Percentiles rank a stretch among this genome's conserved stretches.
phyloP scores from a whole-genome alignment of 2,888 invertebrate genomes.

The Troilus luridus region DNA sequence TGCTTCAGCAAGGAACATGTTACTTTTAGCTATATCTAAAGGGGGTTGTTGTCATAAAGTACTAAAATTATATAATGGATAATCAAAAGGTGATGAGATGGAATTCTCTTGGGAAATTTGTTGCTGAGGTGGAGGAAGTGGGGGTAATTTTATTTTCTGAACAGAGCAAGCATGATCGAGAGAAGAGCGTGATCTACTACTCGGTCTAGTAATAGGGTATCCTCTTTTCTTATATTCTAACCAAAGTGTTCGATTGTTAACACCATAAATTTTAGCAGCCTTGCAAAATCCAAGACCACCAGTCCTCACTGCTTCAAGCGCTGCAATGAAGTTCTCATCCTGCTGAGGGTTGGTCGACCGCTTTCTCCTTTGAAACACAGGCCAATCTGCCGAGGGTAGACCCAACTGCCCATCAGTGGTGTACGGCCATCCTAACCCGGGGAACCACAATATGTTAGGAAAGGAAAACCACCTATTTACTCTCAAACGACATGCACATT shows the following conservation, averaged over 20 bases:
- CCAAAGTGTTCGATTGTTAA: slow-evolving; percentile 89
- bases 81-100: slow-evolving; percentile 56
- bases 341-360: slow-evolving; percentile 84
- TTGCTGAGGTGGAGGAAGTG: slow-evolving; percentile 56
- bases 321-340: slow-evolving; percentile 86
- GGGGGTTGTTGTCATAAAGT: slow-evolving; percentile 64
- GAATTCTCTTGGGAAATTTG: slow-evolving; percentile 32
- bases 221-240: slow-evolving; percentile 88
- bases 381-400: slow-evolving; percentile 54
- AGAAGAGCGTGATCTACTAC: slow-evolving; percentile 77
- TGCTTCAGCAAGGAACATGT: slow-evolving; percentile 62
- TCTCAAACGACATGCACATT: slow-evolving; percentile 64
- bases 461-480: slow-evolving; percentile 62
- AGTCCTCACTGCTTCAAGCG: slow-evolving; percentile 85
- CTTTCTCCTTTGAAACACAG: slow-evolving; percentile 70
- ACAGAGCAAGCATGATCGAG: slow-evolving; percentile 61
- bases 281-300: slow-evolving; percentile 90
- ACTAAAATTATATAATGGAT: slow-evolving; percentile 62
- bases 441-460: slow-evolving; percentile 61
- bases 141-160: slow-evolving; percentile 63
- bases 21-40: slow-evolving; percentile 63
- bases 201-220: slow-evolving; percentile 84
- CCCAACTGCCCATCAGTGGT: slow-evolving; percentile 58
- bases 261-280: slow-evolving; percentile 86
- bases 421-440: slow-evolving; percentile 63